A percentile compares a stretch with the other conserved stretches of the same genome.
Conservation (phyloP, 2,888 invertebrate species). For the Tetragnatha montana region DNA sequence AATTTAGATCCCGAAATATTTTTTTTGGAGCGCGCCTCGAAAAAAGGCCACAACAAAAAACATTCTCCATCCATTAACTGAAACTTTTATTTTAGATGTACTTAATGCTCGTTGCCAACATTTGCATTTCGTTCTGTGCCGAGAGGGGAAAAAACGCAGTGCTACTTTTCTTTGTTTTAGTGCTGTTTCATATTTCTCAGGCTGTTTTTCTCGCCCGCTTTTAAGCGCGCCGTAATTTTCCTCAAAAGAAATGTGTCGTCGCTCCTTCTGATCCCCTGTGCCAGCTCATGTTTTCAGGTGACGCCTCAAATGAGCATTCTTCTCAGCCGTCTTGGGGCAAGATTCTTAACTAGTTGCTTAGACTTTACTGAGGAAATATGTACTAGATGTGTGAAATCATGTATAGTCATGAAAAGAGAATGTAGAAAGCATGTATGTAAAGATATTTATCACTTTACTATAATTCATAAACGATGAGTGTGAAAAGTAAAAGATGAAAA, state of each 20-base stretch:
- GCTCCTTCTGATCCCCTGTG: constrained; percentile 22
- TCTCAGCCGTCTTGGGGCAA: too few relatives aligned
- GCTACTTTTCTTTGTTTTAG: constrained; percentile 27
- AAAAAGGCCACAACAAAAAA: constrained; percentile 40
- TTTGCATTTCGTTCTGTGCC: constrained; percentile 65
- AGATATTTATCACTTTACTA: too few relatives aligned
- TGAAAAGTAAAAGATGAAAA: too few relatives aligned
- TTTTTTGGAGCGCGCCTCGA: constrained; percentile 37
- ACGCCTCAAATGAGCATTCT: too few relatives aligned
- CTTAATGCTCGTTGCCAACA: constrained; percentile 68
- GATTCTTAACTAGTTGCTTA: too few relatives aligned
- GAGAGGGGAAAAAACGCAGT: constrained; percentile 17
- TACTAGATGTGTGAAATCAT: too few relatives aligned
- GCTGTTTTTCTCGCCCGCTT: constrained; percentile 26
- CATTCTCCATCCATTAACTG: constrained; percentile 64
- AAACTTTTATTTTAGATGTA: constrained; percentile 66
- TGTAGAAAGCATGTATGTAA: too few relatives aligned
- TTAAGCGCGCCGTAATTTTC: neutral
- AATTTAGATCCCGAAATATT: constrained; percentile 61
- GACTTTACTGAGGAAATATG: too few relatives aligned
- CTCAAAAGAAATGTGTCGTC: constrained; percentile 30
- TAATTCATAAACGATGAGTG: too few relatives aligned
- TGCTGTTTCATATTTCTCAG: constrained; percentile 59
- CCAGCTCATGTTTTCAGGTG: constrained; percentile 32
- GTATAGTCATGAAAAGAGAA: too few relatives aligned